These are phyloP conservation scores for Cartodere bifasciata DNA, from an alignment of 2,888 invertebrate genomes.

Conservation along the genomic window DNA sequence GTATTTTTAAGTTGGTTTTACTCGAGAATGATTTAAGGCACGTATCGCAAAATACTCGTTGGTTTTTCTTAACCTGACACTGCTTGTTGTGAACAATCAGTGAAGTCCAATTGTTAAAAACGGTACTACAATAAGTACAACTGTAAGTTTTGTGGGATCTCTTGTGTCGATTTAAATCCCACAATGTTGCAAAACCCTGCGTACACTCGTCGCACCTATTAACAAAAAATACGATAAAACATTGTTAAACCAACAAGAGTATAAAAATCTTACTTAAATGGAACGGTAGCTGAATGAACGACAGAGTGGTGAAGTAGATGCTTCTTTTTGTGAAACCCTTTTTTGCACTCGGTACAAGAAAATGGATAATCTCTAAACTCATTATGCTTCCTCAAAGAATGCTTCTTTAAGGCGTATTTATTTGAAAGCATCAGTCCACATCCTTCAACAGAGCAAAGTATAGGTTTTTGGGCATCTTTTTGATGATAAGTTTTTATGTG, in stretches of 20 bases:
- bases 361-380: slow-evolving; percentile 13
- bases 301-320: slow-evolving; percentile 14
- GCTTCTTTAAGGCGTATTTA: slow-evolving; percentile 14
- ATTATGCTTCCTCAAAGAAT: slow-evolving; percentile 14
- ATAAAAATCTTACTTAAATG: slow-evolving; percentile 13
- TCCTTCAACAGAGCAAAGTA: slow-evolving; percentile 13
- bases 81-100: background rate
- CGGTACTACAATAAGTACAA: background rate
- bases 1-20: background rate
- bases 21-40: background rate
- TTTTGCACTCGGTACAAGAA: slow-evolving; percentile 13
- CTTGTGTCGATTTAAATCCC: background rate
- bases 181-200: background rate
- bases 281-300: slow-evolving; percentile 14
- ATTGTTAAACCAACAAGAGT: background rate
- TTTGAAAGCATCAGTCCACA: slow-evolving; percentile 14
- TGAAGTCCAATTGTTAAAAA: background rate
- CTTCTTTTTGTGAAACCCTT: slow-evolving; percentile 15
- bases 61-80: background rate
- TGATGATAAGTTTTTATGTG: slow-evolving; percentile 15
- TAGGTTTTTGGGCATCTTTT: slow-evolving; percentile 4
- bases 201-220: background rate
- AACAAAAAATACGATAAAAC: background rate
- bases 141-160: background rate
- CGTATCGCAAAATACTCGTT: background rate